These are phyloP conservation scores for Sebastes flavidus DNA, from an alignment of 2,797 vertebrate genomes.

Conservation along the genomic window DNA sequence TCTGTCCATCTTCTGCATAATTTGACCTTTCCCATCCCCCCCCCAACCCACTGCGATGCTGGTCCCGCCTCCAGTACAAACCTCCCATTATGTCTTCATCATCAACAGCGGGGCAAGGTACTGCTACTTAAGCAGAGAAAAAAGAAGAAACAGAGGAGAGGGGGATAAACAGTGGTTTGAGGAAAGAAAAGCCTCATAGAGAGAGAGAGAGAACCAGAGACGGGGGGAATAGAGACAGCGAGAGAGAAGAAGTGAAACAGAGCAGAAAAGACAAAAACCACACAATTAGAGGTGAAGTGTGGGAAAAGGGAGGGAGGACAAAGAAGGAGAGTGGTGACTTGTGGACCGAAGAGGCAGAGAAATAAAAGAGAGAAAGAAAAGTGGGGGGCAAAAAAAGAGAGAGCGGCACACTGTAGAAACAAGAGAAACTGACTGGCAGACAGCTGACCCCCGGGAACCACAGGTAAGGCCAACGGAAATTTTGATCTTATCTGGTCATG, in stretches of 20 bases:
- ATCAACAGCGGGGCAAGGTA: conserved; percentile 55
- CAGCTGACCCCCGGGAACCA: background rate
- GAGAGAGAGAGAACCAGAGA: background rate
- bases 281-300: conserved; percentile 30
- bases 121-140: conserved; percentile 31
- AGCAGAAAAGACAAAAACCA: background rate
- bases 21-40: conserved; percentile 56
- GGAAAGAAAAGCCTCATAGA: background rate
- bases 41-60: conserved; percentile 14
- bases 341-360: conserved; percentile 30
- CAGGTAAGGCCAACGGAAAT: conserved; percentile 36
- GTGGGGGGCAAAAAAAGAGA: background rate
- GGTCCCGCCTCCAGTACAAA: conserved; percentile 56
- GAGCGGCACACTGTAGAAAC: background rate
- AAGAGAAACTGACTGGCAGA: conserved; percentile 5
- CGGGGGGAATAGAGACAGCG: background rate
- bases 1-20: conserved; percentile 40
- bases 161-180: background rate
- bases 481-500: background rate
- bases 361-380: conserved; percentile 18
- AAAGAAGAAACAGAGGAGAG: conserved; percentile 24
- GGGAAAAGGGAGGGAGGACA: conserved; percentile 14
- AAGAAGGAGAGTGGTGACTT: conserved; percentile 12
- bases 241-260: background rate
- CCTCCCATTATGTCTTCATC: conserved; percentile 60